Conservation (phyloP, 2,797 vertebrate genomes). For the Sciurus carolinensis region DNA sequence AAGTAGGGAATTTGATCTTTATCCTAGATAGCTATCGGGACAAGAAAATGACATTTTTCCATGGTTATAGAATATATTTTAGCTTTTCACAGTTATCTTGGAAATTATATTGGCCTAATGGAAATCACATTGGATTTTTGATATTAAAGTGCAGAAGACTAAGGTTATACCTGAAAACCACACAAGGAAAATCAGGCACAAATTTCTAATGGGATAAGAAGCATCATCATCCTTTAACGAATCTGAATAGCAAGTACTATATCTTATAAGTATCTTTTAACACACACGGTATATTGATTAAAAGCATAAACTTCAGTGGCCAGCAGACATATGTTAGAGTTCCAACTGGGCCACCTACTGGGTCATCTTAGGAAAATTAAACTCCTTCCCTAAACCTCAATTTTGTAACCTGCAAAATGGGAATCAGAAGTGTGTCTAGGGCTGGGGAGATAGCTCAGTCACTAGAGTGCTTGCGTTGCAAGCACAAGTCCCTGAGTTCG, state of each 20-base stretch:
- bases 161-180: neutral
- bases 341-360: neutral
- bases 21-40: neutral
- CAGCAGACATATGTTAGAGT: neutral
- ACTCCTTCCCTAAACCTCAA: neutral
- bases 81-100: neutral
- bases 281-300: neutral
- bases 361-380: constrained; percentile 54
- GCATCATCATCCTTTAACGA: neutral
- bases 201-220: constrained; percentile 35
- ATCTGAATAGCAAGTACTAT: neutral
- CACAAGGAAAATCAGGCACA: neutral
- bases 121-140: neutral
- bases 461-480: no score
- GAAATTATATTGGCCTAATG: neutral
- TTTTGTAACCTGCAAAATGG: constrained; percentile 17
- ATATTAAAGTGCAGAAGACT: neutral
- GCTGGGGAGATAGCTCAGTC: no score
- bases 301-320: constrained; percentile 8
- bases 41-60: neutral
- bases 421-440: no score
- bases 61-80: neutral
- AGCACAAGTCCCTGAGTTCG: no score
- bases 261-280: constrained; percentile 21
- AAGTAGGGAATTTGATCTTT: constrained; percentile 1